Percentiles rank a stretch among this genome's conserved stretches.
Conservation (phyloP, 2,113 vertebrate genomes). For the Camarhynchus parvulus region DNA sequence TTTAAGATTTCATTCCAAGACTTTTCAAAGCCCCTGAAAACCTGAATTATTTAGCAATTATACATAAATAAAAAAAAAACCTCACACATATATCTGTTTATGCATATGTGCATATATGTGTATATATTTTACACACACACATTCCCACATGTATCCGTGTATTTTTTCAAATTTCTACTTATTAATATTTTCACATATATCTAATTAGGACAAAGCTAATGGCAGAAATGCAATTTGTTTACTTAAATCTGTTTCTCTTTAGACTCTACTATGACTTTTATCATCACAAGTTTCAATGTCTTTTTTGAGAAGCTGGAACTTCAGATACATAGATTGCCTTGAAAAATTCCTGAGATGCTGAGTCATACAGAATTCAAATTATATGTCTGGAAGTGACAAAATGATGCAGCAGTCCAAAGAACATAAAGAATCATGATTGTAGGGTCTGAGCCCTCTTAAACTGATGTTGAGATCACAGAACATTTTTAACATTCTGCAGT, state of each 20-base stretch:
- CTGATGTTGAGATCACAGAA: background rate
- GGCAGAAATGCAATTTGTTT: background rate
- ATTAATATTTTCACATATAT: background rate
- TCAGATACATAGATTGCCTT: background rate
- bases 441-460: background rate
- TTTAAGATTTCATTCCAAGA: background rate
- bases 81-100: background rate
- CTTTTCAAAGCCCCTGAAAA: background rate
- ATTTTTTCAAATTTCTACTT: background rate
- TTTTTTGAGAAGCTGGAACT: background rate
- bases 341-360: background rate
- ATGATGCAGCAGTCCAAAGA: background rate
- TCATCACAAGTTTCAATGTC: background rate
- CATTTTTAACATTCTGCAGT: background rate
- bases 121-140: background rate
- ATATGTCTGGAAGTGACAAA: background rate
- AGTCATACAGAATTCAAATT: background rate
- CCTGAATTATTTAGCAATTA: background rate
- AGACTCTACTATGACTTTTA: background rate
- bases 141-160: fast-evolving
- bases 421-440: background rate
- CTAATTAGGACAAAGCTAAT: background rate
- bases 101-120: background rate
- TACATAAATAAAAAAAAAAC: background rate
- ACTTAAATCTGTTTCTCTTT: background rate